Conservation (phyloP, 23 tunicate species). For the Clavelina lepadiformis region DNA sequence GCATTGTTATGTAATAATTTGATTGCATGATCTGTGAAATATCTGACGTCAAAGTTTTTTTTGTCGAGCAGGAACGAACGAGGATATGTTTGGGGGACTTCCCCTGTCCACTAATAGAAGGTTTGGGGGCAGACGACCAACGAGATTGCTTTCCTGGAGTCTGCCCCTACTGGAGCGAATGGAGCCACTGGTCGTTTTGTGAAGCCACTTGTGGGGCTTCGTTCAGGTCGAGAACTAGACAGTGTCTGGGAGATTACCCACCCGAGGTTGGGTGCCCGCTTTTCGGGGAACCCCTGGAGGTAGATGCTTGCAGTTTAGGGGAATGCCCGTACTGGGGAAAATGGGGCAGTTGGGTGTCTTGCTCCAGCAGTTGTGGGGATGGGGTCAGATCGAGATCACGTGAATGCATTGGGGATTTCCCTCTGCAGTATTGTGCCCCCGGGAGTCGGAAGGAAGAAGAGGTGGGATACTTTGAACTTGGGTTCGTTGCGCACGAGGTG, state of each 20-base stretch:
- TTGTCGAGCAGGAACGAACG: slow-evolving; percentile 25
- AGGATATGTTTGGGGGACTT: slow-evolving; percentile 67
- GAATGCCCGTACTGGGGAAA: slow-evolving; percentile 37
- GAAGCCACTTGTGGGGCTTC: slow-evolving; percentile 35
- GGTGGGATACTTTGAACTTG: neutral
- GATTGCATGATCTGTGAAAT: too few species aligned
- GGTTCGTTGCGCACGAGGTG: neutral
- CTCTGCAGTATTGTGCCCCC: slow-evolving; percentile 18
- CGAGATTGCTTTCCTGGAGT: slow-evolving; percentile 27
- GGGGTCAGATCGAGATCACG: slow-evolving; percentile 42
- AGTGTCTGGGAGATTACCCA: slow-evolving; percentile 48
- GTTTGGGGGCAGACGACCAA: slow-evolving; percentile 24
- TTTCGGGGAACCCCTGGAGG: slow-evolving; percentile 1
- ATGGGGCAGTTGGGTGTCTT: slow-evolving; percentile 43
- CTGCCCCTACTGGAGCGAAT: slow-evolving; percentile 40
- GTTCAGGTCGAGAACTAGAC: slow-evolving; percentile 10
- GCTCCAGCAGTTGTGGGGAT: slow-evolving; percentile 19
- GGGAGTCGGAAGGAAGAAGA: neutral
- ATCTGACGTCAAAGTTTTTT: neutral
- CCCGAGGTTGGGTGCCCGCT: slow-evolving; percentile 15
- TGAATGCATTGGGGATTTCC: slow-evolving; percentile 49
- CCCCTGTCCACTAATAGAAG: slow-evolving; percentile 28
- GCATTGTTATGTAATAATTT: neutral
- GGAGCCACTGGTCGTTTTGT: slow-evolving; percentile 38
- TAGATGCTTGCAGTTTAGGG: slow-evolving; percentile 10